phyloP scores from a whole-genome alignment of 1,140 invertebrate species.

The Pectinophora gossypiella region DNA sequence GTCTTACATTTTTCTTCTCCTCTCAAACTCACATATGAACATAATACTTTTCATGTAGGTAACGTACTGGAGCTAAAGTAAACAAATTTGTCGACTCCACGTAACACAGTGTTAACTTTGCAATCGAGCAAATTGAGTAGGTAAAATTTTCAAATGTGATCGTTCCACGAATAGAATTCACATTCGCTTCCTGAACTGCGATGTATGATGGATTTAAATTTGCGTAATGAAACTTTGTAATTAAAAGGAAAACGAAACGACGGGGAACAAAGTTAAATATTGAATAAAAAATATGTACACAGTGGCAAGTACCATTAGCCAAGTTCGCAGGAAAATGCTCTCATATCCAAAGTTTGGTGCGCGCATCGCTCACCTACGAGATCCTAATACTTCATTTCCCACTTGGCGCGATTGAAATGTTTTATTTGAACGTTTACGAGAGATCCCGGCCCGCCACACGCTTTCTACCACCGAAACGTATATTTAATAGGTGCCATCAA shows the following conservation, averaged over 20 bases:
- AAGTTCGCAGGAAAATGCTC: conserved; percentile 24
- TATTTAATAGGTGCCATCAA: conserved; percentile 76
- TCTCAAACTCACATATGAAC: neutral
- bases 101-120: too few relatives aligned
- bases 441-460: conserved; percentile 33
- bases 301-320: conserved; percentile 3
- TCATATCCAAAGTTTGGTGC: conserved; percentile 29
- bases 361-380: conserved; percentile 38
- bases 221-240: too few relatives aligned
- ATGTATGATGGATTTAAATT: too few relatives aligned
- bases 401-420: conserved; percentile 65
- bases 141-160: too few relatives aligned
- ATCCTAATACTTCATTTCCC: conserved; percentile 56
- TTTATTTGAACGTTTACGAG: conserved; percentile 57
- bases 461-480: conserved; percentile 56
- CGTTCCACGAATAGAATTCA: too few relatives aligned
- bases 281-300: neutral
- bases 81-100: too few relatives aligned
- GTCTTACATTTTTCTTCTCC: conserved; percentile 22
- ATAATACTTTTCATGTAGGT: neutral
- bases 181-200: too few relatives aligned
- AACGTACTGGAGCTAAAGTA: too few relatives aligned
- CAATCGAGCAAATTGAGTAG: too few relatives aligned
- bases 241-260: too few relatives aligned
- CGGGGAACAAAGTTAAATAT: neutral